Evolutionary conservation across 2,113 vertebrate species (phyloP), one percentile per base, ranked within the genome.

Genomic region (Cochlearius cochlearius): DNA sequence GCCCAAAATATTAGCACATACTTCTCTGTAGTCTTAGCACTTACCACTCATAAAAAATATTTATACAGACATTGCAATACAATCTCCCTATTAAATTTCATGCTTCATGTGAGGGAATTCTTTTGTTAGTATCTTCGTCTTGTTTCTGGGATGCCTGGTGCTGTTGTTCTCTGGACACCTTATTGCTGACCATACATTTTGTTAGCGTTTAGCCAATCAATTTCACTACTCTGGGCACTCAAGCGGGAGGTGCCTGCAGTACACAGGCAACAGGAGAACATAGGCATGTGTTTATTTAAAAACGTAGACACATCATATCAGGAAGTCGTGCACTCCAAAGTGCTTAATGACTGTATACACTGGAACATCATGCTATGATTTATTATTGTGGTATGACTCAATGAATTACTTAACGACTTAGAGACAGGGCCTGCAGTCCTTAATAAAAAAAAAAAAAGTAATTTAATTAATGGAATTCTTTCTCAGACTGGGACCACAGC

Each of bases 251-350:
- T 76, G 62, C 83, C 56, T 95, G 88, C 69, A 10, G 25, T 82
- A 87, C 58, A 86, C 63, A 77, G 77, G 75, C 75, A 90, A 94
- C 92, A 94, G 96, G 89, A 29, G 79, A 94, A 85, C 67, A 89
- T 19, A 76, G 91, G 58, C 91, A 82, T 86, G 77, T 93, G 94
- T 94, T 98, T 87, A 95, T 95, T 83, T 86, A 45, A 89, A 88
- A 85, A 83, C 34, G 55, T 85, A 71, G 93, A 94, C 49, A 79
- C 18, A 58, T 87, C 93, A 56, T 86, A 88, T 95, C 95, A 55
- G 52, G 64, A 91, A 95, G 73, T 85, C 93, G 90, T 10, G 10
- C 86, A 87, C 84, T 88, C 55, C 93, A 71, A 94, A 97, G 94
- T 95, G 89, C 89, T 97, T 95, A 96, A 95, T 94, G 67, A 53